Evolutionary conservation across 2,113 vertebrate species (phyloP), one percentile per base, ranked within the genome.

Genomic region (Ariopsis seemanni): DNA sequence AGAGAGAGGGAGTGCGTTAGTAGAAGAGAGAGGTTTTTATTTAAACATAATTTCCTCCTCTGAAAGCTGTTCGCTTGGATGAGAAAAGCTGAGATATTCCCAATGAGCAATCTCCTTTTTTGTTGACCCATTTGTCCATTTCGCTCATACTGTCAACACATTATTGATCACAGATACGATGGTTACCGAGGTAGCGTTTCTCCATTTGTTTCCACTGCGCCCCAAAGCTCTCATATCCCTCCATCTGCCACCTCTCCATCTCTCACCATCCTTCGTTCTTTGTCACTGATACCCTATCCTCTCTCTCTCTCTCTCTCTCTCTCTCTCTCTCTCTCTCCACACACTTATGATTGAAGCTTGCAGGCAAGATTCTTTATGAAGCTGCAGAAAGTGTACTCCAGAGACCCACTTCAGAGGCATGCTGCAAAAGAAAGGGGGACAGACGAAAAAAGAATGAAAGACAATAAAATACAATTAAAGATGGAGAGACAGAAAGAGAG

Each of bases 121-220:
- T 89, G 65, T 91, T 34, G 50, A 17, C 67, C 87, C 82, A 48
- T 78, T 89, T 85, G 87, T 91, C 89, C 83, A 65, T 87, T 80
- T 86, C 62, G 60, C 81, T 87, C 89, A 83, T 88, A 79, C 84
- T 83, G 80, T 91, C 83, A 72, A 82, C 93, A 86, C 89, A 60
- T 91, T 93, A 95, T 94, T 91, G 93, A 93, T 93, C 92, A 91
- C 91, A 93, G 92, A 93, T 90, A 91, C 91, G 85, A 74, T 85
- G 20, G 92, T 93, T 92, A 93, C 91, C 84, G 85, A 87, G 89
- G 92, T 90, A 89, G 89, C 90, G 48, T 85, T 85, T 86, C 91
- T 86, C 90, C 91, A 90, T 92, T 89, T 82, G 89, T 88, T 53
- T 91, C 91, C 88, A 80, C 90, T 52, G 88, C 86, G 90, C 87